phyloP scores from a whole-genome alignment of 2,797 vertebrate genomes.

The Cyprinella venusta region DNA sequence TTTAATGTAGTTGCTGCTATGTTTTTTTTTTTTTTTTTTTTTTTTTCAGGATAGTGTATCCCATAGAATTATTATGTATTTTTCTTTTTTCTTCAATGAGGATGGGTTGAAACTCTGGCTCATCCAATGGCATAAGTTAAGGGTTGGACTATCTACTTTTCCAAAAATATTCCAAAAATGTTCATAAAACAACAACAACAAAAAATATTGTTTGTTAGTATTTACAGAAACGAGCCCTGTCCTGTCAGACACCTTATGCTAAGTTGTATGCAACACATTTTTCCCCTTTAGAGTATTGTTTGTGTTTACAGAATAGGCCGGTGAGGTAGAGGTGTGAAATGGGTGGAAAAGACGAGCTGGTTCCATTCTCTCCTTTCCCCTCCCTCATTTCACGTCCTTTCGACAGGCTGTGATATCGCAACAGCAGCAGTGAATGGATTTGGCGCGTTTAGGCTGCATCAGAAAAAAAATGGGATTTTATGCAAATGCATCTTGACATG shows the following conservation, averaged over 20 bases:
- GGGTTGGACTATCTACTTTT: too few species aligned
- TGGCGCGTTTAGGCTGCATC: constrained; percentile 52
- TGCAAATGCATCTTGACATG: constrained; percentile 57
- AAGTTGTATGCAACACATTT: constrained; percentile 33
- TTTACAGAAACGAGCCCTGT: neutral
- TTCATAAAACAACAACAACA: too few species aligned
- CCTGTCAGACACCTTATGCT: neutral
- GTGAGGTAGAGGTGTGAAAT: constrained; percentile 52
- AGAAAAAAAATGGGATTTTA: constrained; percentile 60
- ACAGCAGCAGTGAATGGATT: constrained; percentile 55
- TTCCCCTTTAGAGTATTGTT: constrained; percentile 39
- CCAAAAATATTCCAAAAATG: neutral
- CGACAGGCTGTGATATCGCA: constrained; percentile 50
- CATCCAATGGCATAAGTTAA: too few species aligned
- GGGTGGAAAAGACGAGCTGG: constrained; percentile 4
- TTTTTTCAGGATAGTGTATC: too few species aligned
- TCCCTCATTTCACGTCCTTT: constrained; percentile 29
- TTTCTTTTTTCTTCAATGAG: too few species aligned
- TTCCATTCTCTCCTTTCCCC: constrained; percentile 25
- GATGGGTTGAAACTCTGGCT: too few species aligned
- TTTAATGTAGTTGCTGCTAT: too few species aligned
- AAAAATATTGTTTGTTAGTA: neutral
- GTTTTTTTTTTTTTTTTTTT: too few species aligned
- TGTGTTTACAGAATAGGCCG: constrained; percentile 41
- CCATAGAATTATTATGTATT: too few species aligned